These are phyloP conservation scores for Mactra quadrangularis DNA, from an alignment of 1,140 invertebrate genomes.

Conservation along the genomic window DNA sequence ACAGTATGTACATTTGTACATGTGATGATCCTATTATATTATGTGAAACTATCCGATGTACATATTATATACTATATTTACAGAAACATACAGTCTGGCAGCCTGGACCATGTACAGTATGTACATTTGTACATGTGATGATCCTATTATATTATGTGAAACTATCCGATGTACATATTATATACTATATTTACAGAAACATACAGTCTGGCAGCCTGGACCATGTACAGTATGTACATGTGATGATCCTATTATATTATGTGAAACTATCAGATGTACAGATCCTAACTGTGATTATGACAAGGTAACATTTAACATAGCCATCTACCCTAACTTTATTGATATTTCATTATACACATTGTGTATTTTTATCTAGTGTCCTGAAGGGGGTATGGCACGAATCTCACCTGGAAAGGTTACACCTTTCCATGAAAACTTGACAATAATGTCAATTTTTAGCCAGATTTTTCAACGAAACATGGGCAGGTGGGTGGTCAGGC, in stretches of 20 bases:
- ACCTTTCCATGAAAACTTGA: too few species aligned
- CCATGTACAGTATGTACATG: constrained; percentile 70
- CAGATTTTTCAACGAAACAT: too few species aligned
- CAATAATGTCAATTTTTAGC: too few species aligned
- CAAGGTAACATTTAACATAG: constrained; percentile 60
- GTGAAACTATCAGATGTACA: constrained; percentile 68
- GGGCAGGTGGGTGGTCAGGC: too few species aligned
- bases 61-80: constrained; percentile 63
- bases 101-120: constrained; percentile 65
- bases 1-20: constrained; percentile 68
- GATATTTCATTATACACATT: too few species aligned
- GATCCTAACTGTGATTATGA: constrained; percentile 70
- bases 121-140: constrained; percentile 69
- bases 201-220: constrained; percentile 68
- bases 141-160: constrained; percentile 72
- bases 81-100: constrained; percentile 72
- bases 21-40: constrained; percentile 70
- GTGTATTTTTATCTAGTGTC: too few species aligned
- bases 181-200: constrained; percentile 70
- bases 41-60: constrained; percentile 69
- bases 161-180: constrained; percentile 66
- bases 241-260: constrained; percentile 69
- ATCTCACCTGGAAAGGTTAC: too few species aligned
- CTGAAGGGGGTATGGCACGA: too few species aligned
- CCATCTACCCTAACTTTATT: neutral